Base-by-base conservation (phyloP, 2,888 invertebrate genomes). In the Epinotia bilunana region DNA sequence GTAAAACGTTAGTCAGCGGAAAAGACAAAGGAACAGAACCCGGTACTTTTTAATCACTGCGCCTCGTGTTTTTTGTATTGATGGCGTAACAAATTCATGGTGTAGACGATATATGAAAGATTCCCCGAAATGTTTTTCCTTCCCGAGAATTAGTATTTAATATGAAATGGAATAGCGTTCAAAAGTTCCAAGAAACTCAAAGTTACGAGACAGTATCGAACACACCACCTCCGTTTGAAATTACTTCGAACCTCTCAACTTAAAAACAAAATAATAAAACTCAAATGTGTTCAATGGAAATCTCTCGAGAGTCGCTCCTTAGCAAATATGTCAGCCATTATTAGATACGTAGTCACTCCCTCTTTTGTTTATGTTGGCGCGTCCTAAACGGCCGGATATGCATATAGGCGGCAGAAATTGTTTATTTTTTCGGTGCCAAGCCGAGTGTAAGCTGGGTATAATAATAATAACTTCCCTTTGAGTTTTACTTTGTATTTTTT, bases 361-460 rank as follows among this genome's bases (percentile, higher is more conserved):
- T 39, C 39, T 28, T 6, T 6, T 73, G 73, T 69, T 74, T 73
- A 73, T 73, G 55, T 49, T 58, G 69, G 69, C 62, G 46, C 62
- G 73, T 53, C 39, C 62, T 64, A 46, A 39, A 74, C 64, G 70
- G 58, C 63, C 74, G 70, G 74, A 74, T 74, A 70, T 70, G 70
- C 74, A 64, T 74, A 20, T 43, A 65, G 58, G 61, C 61, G 67
- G 55, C 64, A 74, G 70, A 74, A 60, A 74, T 74, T 70, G 70
- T 74, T 74, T 74, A 70, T 74, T 74, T 74, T 58, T 60, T 64
- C 64, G 70, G 64, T 23, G 74, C 49, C 70, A 70, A 74, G 70
- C 74, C 64, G 43, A 74, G 64, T 74, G 74, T 74, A 70, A 70
- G 70, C 74, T 39, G 69, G 70, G 74, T 63, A 58, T 74, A 70